phyloP scores from a whole-genome alignment of 37 sponge, comb jelly and placozoan genomes.

The Crambe crambe region DNA sequence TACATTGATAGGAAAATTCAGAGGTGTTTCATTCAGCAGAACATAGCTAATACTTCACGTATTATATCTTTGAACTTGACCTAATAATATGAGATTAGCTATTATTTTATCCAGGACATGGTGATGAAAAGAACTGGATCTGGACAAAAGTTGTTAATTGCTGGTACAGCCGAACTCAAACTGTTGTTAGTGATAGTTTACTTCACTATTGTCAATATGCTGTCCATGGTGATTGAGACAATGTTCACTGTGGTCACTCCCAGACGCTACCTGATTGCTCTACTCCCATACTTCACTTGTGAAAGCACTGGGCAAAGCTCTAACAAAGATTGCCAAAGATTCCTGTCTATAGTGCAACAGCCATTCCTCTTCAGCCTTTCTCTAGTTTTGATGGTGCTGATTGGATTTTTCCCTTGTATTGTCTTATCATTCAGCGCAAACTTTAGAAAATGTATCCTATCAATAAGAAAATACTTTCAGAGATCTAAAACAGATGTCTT shows the following conservation, averaged over 20 bases:
- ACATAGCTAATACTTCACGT: background rate
- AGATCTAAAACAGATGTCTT: too few relatives aligned
- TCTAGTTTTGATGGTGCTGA: too few relatives aligned
- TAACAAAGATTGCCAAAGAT: background rate
- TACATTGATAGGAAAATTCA: too few relatives aligned
- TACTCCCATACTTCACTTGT: background rate
- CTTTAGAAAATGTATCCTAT: too few relatives aligned
- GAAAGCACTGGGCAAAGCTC: background rate
- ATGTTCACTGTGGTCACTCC: background rate
- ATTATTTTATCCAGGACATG: background rate
- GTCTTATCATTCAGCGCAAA: too few relatives aligned
- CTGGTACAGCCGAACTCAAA: background rate
- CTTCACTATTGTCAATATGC: background rate
- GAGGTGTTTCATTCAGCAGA: background rate
- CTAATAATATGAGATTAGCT: background rate
- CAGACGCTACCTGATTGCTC: background rate
- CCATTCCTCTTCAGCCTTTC: too few relatives aligned
- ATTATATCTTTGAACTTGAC: background rate
- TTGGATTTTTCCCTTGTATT: too few relatives aligned
- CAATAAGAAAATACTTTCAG: too few relatives aligned
- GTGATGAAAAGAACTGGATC: background rate
- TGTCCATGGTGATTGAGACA: background rate
- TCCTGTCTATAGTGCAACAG: too few relatives aligned
- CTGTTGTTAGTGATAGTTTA: background rate
- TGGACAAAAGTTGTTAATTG: too few relatives aligned